These are phyloP conservation scores for Nasonia giraulti DNA, from an alignment of 1,140 invertebrate species.

Conservation along the genomic window DNA sequence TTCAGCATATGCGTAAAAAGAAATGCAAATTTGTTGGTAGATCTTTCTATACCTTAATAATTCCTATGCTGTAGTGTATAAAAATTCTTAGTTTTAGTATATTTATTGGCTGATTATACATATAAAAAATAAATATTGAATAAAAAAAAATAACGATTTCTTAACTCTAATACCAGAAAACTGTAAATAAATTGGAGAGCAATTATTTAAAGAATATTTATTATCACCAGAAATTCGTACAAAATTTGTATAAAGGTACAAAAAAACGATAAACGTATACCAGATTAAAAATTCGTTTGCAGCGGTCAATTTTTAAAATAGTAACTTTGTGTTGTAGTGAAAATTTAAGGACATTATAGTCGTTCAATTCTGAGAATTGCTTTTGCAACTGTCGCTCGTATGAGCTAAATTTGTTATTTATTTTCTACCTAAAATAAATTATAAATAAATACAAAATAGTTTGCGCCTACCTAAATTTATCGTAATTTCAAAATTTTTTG, in stretches of 20 bases:
- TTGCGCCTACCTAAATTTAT: slow-evolving; percentile 73
- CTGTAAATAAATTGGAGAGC: slow-evolving; percentile 40
- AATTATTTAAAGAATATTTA: slow-evolving; percentile 61
- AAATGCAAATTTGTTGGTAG: slow-evolving; percentile 42
- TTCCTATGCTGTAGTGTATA: slow-evolving; percentile 20
- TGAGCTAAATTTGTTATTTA: slow-evolving; percentile 43
- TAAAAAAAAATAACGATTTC: slow-evolving; percentile 30
- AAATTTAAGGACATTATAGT: slow-evolving; percentile 30
- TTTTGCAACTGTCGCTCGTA: slow-evolving; percentile 28
- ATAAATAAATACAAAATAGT: slow-evolving; percentile 74
- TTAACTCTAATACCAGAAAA: not conserved
- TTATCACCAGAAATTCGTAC: slow-evolving; percentile 61
- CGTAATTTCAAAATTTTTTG: slow-evolving; percentile 60
- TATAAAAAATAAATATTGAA: slow-evolving; percentile 44
- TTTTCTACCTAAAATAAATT: slow-evolving; percentile 72
- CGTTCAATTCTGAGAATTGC: slow-evolving; percentile 12
- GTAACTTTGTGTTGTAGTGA: slow-evolving; percentile 29
- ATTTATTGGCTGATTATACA: slow-evolving; percentile 22
- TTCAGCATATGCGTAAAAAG: slow-evolving; percentile 7
- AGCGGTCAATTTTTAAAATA: slow-evolving; percentile 35
- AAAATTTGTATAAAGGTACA: slow-evolving; percentile 61
- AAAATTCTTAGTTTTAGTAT: slow-evolving; percentile 36
- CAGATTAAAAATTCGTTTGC: slow-evolving; percentile 52
- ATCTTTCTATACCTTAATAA: slow-evolving; percentile 38
- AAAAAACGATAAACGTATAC: slow-evolving; percentile 55